Conservation (phyloP, 2,113 vertebrate genomes). For the Prolemur simus region DNA sequence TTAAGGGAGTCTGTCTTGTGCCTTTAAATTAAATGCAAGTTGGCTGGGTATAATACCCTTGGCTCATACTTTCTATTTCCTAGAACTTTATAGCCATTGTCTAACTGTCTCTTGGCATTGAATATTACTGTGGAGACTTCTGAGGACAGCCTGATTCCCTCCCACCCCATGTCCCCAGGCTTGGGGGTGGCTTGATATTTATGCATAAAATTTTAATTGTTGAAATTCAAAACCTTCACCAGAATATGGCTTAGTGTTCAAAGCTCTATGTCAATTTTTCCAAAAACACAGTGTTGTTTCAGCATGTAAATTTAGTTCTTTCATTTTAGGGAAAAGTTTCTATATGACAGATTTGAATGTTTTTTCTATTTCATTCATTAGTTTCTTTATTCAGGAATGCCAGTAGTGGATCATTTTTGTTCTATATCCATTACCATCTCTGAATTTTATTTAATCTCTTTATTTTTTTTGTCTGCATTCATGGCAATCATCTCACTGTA, state of each 20-base stretch:
- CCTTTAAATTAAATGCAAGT: slow-evolving; percentile 1
- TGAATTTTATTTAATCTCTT: background rate
- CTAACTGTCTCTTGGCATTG: background rate
- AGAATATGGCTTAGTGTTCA: background rate
- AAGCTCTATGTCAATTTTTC: background rate
- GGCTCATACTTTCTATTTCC: background rate
- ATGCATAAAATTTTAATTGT: slow-evolving; percentile 14
- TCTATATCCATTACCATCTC: background rate
- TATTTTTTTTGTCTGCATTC: background rate
- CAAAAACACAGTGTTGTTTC: background rate
- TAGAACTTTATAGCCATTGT: background rate
- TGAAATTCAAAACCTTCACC: slow-evolving; percentile 28
- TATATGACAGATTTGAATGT: background rate
- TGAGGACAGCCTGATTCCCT: background rate
- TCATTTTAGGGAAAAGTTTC: background rate
- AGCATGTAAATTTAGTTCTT: background rate
- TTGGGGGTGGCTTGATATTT: background rate
- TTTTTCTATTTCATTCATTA: background rate
- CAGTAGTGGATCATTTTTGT: background rate
- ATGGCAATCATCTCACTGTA: background rate
- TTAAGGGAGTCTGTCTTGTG: background rate
- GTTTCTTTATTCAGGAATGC: background rate
- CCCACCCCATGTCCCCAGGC: background rate
- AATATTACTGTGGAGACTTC: background rate
- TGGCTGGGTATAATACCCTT: background rate